Evolutionary conservation across 2,888 invertebrate species (phyloP).

Genomic region (Dicyrtoma fusca): DNA sequence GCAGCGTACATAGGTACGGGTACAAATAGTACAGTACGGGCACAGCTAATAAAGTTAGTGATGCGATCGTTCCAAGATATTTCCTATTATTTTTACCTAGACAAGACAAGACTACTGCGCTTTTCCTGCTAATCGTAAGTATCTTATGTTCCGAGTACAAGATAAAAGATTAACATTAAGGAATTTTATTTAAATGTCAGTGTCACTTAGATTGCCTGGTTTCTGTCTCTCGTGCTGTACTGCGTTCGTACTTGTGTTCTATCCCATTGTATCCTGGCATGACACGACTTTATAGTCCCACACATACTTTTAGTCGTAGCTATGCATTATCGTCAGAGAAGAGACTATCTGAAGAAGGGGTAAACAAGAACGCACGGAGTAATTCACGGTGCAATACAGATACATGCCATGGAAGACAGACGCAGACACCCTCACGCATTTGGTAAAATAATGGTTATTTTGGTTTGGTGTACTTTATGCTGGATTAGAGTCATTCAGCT

Average conservation of each 20-base stretch:
- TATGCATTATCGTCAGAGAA: too few relatives aligned
- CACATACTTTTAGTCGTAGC: too few relatives aligned
- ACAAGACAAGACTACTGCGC: not conserved
- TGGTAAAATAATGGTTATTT: constrained; percentile 25
- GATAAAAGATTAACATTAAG: constrained; percentile 8
- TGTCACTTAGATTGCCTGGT: not conserved
- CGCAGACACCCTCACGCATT: not conserved
- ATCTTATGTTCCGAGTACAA: not conserved
- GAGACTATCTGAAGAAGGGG: too few relatives aligned
- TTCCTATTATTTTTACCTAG: too few relatives aligned
- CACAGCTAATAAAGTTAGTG: too few relatives aligned
- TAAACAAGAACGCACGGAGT: too few relatives aligned
- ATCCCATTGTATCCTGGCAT: too few relatives aligned
- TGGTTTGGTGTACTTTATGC: constrained; percentile 25
- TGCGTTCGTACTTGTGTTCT: too few relatives aligned
- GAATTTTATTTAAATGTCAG: constrained; percentile 24
- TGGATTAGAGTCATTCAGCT: constrained; percentile 25
- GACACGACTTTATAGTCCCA: too few relatives aligned
- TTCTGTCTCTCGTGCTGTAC: constrained; percentile 2
- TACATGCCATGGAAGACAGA: not conserved
- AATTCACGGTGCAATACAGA: not conserved
- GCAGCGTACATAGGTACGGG: too few relatives aligned
- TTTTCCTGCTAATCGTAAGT: not conserved
- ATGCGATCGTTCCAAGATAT: too few relatives aligned
- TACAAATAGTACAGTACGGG: too few relatives aligned